Evolutionary conservation across 2,888 invertebrate genomes (phyloP).

Genomic region (Agriopis leucophaearia): DNA sequence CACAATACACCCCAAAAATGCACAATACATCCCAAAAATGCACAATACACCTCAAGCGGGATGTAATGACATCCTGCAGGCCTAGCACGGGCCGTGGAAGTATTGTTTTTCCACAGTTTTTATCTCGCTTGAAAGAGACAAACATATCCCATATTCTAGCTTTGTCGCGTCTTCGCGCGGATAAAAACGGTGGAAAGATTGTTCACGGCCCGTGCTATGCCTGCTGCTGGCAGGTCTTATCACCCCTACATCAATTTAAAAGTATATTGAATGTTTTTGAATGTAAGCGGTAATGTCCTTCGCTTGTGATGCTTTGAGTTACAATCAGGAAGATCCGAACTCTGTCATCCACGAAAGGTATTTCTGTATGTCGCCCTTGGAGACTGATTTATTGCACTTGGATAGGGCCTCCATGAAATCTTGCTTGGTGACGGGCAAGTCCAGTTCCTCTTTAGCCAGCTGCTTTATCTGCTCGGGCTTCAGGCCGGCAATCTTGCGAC

Average conservation of each 20-base stretch:
- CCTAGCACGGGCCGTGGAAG: too few species aligned
- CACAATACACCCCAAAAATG: too few species aligned
- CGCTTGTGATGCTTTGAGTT: conserved; percentile 35
- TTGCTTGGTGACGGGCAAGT: conserved; percentile 95
- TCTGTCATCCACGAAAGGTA: conserved; percentile 99
- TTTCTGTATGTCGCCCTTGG: conserved; percentile 96
- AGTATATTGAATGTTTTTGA: not conserved
- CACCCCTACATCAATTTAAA: not conserved
- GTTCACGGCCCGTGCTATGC: too few species aligned
- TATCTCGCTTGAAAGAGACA: too few species aligned
- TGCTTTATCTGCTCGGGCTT: conserved; percentile 97
- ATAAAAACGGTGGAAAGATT: too few species aligned
- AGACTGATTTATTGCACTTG: conserved; percentile 98
- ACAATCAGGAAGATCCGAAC: conserved; percentile 95
- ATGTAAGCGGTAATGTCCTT: conserved; percentile 3
- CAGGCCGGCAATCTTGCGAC: conserved; percentile 96
- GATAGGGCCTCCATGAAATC: conserved; percentile 97
- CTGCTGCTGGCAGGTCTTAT: too few species aligned
- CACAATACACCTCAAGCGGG: too few species aligned
- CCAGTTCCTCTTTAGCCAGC: conserved; percentile 97
- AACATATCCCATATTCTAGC: too few species aligned
- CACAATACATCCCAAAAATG: too few species aligned
- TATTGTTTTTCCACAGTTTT: too few species aligned
- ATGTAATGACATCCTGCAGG: too few species aligned
- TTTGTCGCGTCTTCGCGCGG: too few species aligned